Conservation (phyloP, 23 tunicate genomes). For the Trididemnum nubilum region DNA sequence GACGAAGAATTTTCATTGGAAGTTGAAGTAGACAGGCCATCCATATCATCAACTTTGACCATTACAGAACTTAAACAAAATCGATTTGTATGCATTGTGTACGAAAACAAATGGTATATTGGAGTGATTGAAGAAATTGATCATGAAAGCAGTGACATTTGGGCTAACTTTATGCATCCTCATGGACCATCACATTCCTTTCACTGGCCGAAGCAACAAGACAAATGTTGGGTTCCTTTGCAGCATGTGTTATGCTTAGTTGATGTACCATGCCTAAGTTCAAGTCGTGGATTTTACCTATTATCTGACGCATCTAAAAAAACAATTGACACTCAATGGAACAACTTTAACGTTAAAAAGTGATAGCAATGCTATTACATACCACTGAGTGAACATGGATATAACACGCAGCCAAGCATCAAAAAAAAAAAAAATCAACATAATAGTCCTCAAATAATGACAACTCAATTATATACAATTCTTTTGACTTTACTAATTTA, state of each 20-base stretch:
- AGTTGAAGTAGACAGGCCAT: not conserved
- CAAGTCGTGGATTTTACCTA: not conserved
- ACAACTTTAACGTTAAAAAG: not conserved
- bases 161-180: constrained; percentile 19
- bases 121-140: constrained; percentile 13
- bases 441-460: no score
- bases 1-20: constrained; percentile 1
- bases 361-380: no score
- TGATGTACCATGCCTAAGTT: not conserved
- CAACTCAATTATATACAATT: no score
- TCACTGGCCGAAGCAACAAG: constrained; percentile 10
- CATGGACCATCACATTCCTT: constrained; percentile 18
- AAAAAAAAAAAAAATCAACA: no score
- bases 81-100: not conserved
- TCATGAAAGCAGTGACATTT: not conserved
- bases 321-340: not conserved
- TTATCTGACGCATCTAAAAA: not conserved
- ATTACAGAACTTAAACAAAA: not conserved
- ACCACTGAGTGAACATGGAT: no score
- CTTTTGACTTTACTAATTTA: no score
- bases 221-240: constrained; percentile 40
- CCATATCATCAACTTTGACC: not conserved
- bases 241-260: constrained; percentile 12
- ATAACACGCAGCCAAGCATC: no score
- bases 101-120: constrained; percentile 13